Conservation (phyloP, 35 echinoderm and acorn worm species). For the Ptychodera flava region DNA sequence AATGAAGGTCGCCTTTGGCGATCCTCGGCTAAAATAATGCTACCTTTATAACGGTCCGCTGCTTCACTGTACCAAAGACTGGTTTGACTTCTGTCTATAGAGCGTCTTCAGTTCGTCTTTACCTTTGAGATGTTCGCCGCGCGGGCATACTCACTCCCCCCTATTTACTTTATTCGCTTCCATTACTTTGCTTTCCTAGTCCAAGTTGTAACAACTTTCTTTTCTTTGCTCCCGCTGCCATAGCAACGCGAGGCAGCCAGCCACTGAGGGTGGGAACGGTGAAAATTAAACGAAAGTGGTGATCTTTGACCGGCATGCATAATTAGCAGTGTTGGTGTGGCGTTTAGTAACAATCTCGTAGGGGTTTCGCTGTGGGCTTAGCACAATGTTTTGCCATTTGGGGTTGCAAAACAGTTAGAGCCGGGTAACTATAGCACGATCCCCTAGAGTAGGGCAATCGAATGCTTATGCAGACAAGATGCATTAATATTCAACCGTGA, state of each 20-base stretch:
- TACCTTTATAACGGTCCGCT: background rate
- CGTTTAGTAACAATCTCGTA: background rate
- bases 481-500: too few relatives aligned
- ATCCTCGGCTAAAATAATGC: background rate
- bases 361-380: background rate
- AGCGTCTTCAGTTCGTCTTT: background rate
- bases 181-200: background rate
- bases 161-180: background rate
- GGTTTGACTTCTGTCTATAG: background rate
- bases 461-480: too few relatives aligned
- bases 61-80: background rate
- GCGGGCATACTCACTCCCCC: background rate
- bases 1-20: background rate
- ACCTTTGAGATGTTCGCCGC: background rate
- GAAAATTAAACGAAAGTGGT: too few relatives aligned
- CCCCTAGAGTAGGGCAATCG: too few relatives aligned
- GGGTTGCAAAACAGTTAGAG: too few relatives aligned
- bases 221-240: background rate
- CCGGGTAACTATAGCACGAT: too few relatives aligned
- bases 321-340: background rate
- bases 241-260: background rate
- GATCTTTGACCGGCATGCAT: background rate
- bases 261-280: background rate
- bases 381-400: background rate
- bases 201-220: conserved; percentile 1